Evolutionary conservation across 1,140 invertebrate genomes (phyloP), one percentile per base, ranked within the genome.

Genomic region (Ips nitidus): DNA sequence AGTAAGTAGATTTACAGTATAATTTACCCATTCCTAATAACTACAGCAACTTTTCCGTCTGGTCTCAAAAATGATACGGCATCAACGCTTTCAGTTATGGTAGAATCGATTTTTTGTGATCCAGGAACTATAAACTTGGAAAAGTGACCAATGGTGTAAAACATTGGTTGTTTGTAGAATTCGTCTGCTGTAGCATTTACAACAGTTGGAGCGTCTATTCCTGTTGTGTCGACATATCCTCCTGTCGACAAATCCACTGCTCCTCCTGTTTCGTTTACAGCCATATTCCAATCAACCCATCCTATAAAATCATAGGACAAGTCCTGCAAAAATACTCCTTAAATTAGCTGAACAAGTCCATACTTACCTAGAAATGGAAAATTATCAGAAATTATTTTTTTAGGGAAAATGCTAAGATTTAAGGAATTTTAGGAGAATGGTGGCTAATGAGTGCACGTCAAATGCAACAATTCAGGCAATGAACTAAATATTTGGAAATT

Each of bases 281-380:
- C 88, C 61, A 92, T 78, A 78, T 92, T 93, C 91, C 91, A 93
- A 78, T 93, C 91, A n/a, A 87, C 81, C 88, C 89, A 91, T 2
- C 87, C 86, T 81, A 76, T 84, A 76, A 79, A 81, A 79, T 76
- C 86, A 71, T 86, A 78, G 69, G 86, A 84, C 39, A 90, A 75
- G 79, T 89, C 83, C 83, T 89, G 76, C 74, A 57, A 65, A 6
- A 70, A 58, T 22, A 22, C 22, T 22, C 22, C 22, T 22, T 22
- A 22, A 22, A 22, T 22, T 22, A 22, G 22, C 22, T 22, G 22
- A 22, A 22, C 22, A 22, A 22, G 22, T 22, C 22, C 22, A 22
- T 22, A 22, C 22, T 22, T 22, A 22, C 22, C 22, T 22, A 22
- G 22, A 22, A 22, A 22, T 22, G 22, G 22, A 22, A 22, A 22